These are phyloP conservation scores for Coelinius sp. DNA, from an alignment of 2,888 invertebrate genomes.

Conservation along the genomic window DNA sequence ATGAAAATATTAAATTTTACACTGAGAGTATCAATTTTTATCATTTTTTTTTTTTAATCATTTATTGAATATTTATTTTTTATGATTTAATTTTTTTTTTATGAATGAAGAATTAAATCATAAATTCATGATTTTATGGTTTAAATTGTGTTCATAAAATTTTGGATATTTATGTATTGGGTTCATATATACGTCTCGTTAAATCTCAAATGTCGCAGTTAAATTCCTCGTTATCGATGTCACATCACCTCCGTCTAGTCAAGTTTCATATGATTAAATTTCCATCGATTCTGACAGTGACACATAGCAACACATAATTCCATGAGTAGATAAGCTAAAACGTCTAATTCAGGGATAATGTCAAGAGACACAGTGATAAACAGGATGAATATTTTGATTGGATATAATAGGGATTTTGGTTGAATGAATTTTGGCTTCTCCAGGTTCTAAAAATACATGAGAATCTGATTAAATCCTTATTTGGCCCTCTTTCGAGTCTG, in stretches of 20 bases:
- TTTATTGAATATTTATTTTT: not conserved
- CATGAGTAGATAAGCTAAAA: conserved; percentile 9
- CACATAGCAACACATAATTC: not conserved
- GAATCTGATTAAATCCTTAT: no score
- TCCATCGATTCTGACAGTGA: conserved; percentile 17
- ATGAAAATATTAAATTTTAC: not conserved
- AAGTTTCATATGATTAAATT: conserved; percentile 14
- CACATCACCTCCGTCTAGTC: conserved; percentile 9
- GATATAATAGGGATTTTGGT: no score
- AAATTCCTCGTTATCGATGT: conserved; percentile 10
- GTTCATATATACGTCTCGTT: not conserved
- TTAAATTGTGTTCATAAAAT: not conserved
- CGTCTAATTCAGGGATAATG: not conserved
- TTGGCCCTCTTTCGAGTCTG: no score
- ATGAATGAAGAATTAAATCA: not conserved
- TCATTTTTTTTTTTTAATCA: not conserved
- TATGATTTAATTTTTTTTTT: not conserved
- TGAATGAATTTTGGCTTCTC: no score
- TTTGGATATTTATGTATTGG: not conserved
- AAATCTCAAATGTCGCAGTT: conserved; percentile 3
- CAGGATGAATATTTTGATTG: not conserved
- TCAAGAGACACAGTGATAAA: not conserved
- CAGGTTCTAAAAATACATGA: no score
- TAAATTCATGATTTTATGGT: not conserved
- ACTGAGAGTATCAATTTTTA: not conserved